phyloP scores from a whole-genome alignment of 2,888 invertebrate genomes.

The Pedicia rivosa region DNA sequence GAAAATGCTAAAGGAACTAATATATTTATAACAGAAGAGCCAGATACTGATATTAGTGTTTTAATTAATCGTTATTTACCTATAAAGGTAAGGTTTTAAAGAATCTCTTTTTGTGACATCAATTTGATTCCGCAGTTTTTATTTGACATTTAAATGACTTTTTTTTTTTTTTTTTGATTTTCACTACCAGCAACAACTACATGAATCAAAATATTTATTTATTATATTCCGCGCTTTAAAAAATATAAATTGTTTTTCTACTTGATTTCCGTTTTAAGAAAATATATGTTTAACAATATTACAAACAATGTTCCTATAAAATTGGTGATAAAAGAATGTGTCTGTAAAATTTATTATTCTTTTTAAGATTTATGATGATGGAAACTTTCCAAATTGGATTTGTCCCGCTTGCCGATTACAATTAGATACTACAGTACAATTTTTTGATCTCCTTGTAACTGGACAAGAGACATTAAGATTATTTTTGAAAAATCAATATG shows the following conservation, averaged over 20 bases:
- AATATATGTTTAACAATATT: conserved; percentile 12
- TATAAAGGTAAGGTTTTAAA: conserved; percentile 40
- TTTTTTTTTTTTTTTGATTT: neutral
- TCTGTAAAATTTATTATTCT: neutral
- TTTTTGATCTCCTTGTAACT: conserved; percentile 51
- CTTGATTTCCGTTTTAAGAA: too few relatives aligned
- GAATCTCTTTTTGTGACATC: conserved; percentile 3
- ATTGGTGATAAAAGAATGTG: neutral
- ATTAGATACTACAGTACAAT: conserved; percentile 55
- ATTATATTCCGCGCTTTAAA: too few relatives aligned
- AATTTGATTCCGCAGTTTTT: conserved; percentile 11
- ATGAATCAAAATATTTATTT: neutral
- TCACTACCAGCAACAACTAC: neutral
- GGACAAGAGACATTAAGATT: conserved; percentile 38
- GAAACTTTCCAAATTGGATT: conserved; percentile 50
- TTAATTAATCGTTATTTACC: conserved; percentile 59
- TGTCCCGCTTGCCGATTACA: conserved; percentile 65
- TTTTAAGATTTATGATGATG: conserved; percentile 48
- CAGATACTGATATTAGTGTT: conserved; percentile 36
- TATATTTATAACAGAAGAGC: conserved; percentile 45
- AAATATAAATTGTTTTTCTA: too few relatives aligned
- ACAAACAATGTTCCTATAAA: conserved; percentile 15
- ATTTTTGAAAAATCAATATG: conserved; percentile 26
- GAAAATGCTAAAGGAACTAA: conserved; percentile 51
- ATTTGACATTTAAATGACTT: conserved; percentile 8